These are phyloP conservation scores for Mystacornis crossleyi DNA, from an alignment of 2,113 vertebrate genomes.

Conservation along the genomic window DNA sequence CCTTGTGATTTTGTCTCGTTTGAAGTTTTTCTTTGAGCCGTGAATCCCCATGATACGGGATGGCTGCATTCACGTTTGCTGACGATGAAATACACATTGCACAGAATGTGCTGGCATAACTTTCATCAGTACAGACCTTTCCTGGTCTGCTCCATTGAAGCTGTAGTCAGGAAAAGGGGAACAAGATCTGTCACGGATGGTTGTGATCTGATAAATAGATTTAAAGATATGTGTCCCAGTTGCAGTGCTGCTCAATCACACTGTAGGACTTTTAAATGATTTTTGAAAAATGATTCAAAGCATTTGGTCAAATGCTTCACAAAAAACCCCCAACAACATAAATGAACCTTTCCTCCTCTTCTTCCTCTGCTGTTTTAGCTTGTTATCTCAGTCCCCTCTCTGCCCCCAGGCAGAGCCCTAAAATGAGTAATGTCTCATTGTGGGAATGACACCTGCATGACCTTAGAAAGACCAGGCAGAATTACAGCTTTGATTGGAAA, in stretches of 20 bases:
- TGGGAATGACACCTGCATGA: background rate
- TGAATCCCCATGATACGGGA: background rate
- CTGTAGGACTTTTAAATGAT: background rate
- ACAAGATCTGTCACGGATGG: background rate
- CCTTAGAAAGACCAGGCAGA: background rate
- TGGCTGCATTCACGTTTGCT: background rate
- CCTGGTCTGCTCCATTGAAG: background rate
- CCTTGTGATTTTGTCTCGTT: background rate
- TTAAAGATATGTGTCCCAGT: background rate
- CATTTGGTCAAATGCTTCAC: background rate
- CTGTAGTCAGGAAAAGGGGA: background rate
- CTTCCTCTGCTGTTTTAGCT: background rate
- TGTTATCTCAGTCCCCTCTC: background rate
- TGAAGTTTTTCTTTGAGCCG: background rate
- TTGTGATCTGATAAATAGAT: background rate
- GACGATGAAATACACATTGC: background rate
- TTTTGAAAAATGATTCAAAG: background rate
- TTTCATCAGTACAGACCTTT: background rate
- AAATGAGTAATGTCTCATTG: background rate
- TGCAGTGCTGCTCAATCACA: background rate
- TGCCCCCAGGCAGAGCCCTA: background rate
- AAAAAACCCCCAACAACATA: background rate
- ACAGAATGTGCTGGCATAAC: background rate
- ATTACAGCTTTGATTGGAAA: background rate
- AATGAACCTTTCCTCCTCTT: background rate